These are phyloP conservation scores for Mesoligia furuncula DNA, from an alignment of 2,888 invertebrate species.

Conservation along the genomic window DNA sequence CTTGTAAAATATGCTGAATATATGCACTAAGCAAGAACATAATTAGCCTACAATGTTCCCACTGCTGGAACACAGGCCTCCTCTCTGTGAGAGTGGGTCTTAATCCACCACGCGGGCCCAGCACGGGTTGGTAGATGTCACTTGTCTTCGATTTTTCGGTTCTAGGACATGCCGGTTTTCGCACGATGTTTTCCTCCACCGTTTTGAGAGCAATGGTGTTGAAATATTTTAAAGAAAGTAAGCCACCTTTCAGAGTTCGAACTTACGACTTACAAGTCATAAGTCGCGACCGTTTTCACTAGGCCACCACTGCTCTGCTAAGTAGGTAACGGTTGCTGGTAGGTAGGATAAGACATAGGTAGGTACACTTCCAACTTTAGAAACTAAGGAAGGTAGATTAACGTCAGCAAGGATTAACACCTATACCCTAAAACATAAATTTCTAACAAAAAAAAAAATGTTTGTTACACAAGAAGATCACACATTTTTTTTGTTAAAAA, in stretches of 20 bases:
- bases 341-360: background rate
- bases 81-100: background rate
- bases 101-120: no score
- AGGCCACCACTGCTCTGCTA: background rate
- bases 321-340: background rate
- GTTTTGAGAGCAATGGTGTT: background rate
- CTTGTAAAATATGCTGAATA: slow-evolving; percentile 30
- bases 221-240: background rate
- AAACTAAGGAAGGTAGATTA: slow-evolving; percentile 10
- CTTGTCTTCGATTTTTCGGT: background rate
- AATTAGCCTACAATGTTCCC: background rate
- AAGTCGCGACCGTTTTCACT: background rate
- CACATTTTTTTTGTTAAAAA: no score
- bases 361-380: background rate
- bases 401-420: background rate
- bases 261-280: background rate
- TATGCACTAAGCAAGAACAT: background rate
- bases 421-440: no score
- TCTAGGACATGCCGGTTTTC: background rate
- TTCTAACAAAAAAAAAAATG: no score
- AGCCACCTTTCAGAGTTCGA: background rate
- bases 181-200: background rate
- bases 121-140: no score
- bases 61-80: background rate
- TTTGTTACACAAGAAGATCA: no score